Percentiles rank a stretch among this genome's conserved stretches.
phyloP scores from a whole-genome alignment of 2,113 vertebrate genomes.

The Sinocyclocheilus anshuiensis region DNA sequence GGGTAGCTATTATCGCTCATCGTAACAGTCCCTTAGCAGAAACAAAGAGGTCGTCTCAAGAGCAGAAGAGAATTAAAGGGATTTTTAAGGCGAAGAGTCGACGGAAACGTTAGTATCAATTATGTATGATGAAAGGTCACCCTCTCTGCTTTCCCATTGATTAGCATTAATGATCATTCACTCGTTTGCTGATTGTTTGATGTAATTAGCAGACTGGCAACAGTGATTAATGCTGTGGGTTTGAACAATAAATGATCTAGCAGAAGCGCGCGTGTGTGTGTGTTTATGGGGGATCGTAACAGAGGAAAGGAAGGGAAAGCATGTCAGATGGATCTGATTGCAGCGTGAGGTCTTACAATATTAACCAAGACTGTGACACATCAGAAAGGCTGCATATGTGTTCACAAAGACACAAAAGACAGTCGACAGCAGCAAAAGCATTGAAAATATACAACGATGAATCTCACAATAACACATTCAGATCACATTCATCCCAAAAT shows the following conservation, averaged over 20 bases:
- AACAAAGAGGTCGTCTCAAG: slow-evolving; percentile 33
- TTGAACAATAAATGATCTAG: slow-evolving; percentile 17
- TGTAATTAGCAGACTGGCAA: slow-evolving; percentile 42
- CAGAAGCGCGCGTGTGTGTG: background rate
- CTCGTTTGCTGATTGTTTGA: slow-evolving; percentile 40
- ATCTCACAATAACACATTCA: background rate
- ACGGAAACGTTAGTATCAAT: slow-evolving; percentile 50
- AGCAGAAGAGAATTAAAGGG: slow-evolving; percentile 24
- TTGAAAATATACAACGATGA: background rate
- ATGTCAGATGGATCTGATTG: slow-evolving; percentile 29
- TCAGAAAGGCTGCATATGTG: background rate
- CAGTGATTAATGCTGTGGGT: slow-evolving; percentile 23
- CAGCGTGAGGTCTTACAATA: slow-evolving; percentile 38
- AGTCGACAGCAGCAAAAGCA: background rate
- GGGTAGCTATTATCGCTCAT: slow-evolving; percentile 20
- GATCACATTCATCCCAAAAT: background rate
- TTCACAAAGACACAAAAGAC: slow-evolving; percentile 19
- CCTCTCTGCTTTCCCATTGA: slow-evolving; percentile 37
- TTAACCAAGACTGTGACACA: slow-evolving; percentile 28
- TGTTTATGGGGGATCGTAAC: background rate
- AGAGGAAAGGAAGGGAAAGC: slow-evolving; percentile 22
- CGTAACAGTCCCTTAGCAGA: slow-evolving; percentile 31
- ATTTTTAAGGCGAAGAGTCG: slow-evolving; percentile 27
- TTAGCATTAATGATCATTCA: slow-evolving; percentile 45
- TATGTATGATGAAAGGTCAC: slow-evolving; percentile 54